Conservation (phyloP, 2,113 vertebrate genomes). For the Rhinopomastus cyanomelas region DNA sequence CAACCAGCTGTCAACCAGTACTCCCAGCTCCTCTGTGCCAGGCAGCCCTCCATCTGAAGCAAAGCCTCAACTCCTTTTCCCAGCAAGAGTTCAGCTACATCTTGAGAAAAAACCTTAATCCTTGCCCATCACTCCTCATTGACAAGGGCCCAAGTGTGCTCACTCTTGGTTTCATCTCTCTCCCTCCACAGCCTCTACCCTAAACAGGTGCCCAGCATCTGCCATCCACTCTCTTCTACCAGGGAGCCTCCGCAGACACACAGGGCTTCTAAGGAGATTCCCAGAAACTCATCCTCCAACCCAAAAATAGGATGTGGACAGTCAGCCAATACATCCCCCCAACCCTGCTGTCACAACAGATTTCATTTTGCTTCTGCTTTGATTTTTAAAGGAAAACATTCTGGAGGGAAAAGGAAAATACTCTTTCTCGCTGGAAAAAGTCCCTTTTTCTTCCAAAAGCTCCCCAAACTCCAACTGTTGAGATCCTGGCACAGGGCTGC, state of each 20-base stretch:
- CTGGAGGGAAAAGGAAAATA: neutral
- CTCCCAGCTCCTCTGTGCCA: too few relatives aligned
- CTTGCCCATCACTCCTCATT: neutral
- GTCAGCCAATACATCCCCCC: neutral
- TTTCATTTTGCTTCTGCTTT: neutral
- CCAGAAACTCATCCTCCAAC: neutral
- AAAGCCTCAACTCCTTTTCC: neutral
- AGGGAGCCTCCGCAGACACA: neutral
- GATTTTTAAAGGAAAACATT: constrained; percentile 23
- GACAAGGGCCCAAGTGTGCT: neutral
- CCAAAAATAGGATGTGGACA: neutral
- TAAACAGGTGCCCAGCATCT: fast-evolving
- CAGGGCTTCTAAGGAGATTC: neutral
- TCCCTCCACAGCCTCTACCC: neutral
- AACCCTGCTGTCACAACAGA: constrained; percentile 4
- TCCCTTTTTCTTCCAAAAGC: neutral
- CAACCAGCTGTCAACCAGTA: too few relatives aligned
- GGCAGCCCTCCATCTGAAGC: neutral
- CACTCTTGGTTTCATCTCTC: neutral
- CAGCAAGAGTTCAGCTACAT: neutral
- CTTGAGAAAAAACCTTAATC: neutral
- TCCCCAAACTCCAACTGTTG: fast-evolving
- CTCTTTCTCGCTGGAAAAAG: neutral
- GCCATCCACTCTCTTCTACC: neutral
- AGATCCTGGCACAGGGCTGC: neutral